phyloP scores from a whole-genome alignment of 2,113 vertebrate species.

The human region GRCh38 chr1:29342001-29342500 shows the following conservation, averaged over 20 bases:
- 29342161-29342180: background rate
- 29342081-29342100: background rate
- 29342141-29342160: background rate
- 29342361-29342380: background rate
- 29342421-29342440: background rate
- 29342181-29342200: background rate
- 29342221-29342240: background rate
- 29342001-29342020: background rate
- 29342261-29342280: background rate
- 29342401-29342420: background rate
- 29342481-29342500: slow-evolving; percentile 22
- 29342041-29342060: background rate
- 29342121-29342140: background rate
- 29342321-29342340: background rate
- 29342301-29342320: background rate
- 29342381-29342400: background rate
- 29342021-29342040: background rate
- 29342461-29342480: background rate
- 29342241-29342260: background rate
- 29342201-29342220: background rate
- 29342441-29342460: background rate
- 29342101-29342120: background rate
- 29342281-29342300: background rate
- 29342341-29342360: background rate
- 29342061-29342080: background rate